Evolutionary conservation across 2,797 vertebrate species (phyloP).

Genomic region (Siniperca undulata): DNA sequence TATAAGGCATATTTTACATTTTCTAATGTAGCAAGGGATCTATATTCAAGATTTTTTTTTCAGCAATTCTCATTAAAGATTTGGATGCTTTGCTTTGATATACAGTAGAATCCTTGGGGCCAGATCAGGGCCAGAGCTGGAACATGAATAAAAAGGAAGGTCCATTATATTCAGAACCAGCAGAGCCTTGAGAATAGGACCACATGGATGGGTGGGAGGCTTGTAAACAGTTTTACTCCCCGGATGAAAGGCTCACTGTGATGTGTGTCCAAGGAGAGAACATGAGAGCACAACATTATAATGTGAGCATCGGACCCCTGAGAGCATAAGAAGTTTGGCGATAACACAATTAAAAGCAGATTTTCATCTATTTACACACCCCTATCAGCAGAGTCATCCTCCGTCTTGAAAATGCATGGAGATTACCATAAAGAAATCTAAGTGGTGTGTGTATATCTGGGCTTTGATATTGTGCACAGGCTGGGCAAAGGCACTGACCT

Average conservation of each 20-base stretch:
- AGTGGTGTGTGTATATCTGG: constrained; percentile 63
- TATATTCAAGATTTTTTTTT: constrained; percentile 30
- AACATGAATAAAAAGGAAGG: constrained; percentile 61
- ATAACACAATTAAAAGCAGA: constrained; percentile 64
- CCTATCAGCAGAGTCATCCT: constrained; percentile 49
- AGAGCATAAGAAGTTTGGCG: constrained; percentile 53
- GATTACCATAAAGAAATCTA: constrained; percentile 60
- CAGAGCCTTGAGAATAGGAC: constrained; percentile 60
- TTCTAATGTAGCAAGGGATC: constrained; percentile 29
- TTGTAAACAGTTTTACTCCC: constrained; percentile 66
- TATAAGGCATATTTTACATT: constrained; percentile 22
- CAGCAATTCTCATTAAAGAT: constrained; percentile 51
- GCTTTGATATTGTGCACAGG: constrained; percentile 65
- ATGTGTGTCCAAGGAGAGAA: constrained; percentile 69
- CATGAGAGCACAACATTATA: constrained; percentile 55
- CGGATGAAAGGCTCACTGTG: constrained; percentile 72
- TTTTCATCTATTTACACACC: constrained; percentile 62
- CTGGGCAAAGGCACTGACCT: constrained; percentile 73
- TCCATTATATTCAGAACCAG: constrained; percentile 62
- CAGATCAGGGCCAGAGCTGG: constrained; percentile 56
- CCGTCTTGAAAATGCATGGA: constrained; percentile 57
- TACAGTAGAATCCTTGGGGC: constrained; percentile 44
- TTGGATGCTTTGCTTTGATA: constrained; percentile 54
- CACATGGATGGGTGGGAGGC: constrained; percentile 55
- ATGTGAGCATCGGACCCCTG: constrained; percentile 50